Conservation (phyloP, 1,140 invertebrate species). For the Heliothis virescens region DNA sequence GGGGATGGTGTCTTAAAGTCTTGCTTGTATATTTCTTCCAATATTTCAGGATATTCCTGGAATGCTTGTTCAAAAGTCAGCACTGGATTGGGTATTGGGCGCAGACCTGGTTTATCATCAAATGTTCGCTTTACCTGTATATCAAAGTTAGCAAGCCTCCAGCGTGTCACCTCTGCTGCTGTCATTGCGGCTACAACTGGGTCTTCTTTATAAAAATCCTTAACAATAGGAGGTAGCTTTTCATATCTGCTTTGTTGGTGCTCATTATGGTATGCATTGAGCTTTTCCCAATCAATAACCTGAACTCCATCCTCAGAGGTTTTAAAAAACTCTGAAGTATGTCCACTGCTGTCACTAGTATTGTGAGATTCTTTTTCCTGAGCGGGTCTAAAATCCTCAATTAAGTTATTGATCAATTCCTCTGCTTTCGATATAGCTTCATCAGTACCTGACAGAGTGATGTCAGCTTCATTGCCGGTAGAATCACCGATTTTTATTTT, state of each 20-base stretch:
- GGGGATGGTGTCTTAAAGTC: conserved; percentile 95
- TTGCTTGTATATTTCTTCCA: conserved; percentile 93
- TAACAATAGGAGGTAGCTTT: conserved; percentile 89
- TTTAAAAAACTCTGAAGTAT: conserved; percentile 73
- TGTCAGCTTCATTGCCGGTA: conserved; percentile 73
- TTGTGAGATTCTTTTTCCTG: conserved; percentile 26
- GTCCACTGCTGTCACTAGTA: conserved; percentile 60
- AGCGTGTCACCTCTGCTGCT: conserved; percentile 87
- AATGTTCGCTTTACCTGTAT: conserved; percentile 89
- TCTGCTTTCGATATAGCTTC: conserved; percentile 86
- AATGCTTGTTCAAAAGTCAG: conserved; percentile 95
- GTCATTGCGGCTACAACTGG: conserved; percentile 89
- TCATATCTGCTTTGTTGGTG: conserved; percentile 87
- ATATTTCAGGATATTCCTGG: conserved; percentile 92
- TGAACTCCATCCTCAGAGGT: conserved; percentile 68
- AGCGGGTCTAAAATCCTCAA: conserved; percentile 71
- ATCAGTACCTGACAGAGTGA: conserved; percentile 86
- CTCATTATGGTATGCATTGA: conserved; percentile 84
- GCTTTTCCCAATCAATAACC: conserved; percentile 77
- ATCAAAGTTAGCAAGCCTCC: conserved; percentile 90
- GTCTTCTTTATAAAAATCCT: conserved; percentile 95
- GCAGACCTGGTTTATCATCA: conserved; percentile 77
- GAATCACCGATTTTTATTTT: conserved; percentile 80
- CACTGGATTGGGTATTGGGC: conserved; percentile 93
- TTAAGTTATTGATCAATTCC: conserved; percentile 86